phyloP scores from a whole-genome alignment of 2,797 vertebrate species.

The Cephalopachus bancanus region DNA sequence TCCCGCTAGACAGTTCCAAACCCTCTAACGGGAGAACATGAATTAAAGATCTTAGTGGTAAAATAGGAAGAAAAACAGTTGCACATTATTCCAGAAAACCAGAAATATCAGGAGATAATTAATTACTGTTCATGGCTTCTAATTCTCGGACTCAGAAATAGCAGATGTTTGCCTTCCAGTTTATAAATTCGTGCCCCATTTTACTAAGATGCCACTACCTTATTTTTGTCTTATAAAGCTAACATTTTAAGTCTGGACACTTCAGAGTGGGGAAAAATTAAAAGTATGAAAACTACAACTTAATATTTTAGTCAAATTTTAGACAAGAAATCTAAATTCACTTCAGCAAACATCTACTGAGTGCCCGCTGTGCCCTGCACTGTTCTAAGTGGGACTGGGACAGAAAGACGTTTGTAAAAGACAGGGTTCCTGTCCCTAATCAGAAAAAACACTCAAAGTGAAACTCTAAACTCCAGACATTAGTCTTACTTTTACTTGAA shows the following conservation, averaged over 20 bases:
- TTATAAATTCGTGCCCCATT: not conserved
- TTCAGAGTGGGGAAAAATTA: not conserved
- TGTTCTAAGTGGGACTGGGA: not conserved
- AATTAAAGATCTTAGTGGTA: not conserved
- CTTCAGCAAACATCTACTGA: not conserved
- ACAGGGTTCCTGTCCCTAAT: rapidly evolving
- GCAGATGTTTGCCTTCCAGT: not conserved
- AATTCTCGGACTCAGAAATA: not conserved
- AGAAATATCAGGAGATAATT: not conserved
- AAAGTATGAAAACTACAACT: not conserved
- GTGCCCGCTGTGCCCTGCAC: rapidly evolving
- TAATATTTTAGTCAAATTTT: not conserved
- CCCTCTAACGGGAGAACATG: rapidly evolving
- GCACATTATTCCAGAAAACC: not conserved
- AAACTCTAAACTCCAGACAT: not conserved
- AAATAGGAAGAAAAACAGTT: not conserved
- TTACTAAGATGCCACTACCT: not conserved
- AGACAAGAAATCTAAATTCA: not conserved
- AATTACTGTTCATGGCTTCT: not conserved
- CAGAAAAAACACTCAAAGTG: not conserved
- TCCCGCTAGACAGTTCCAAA: rapidly evolving
- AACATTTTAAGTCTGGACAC: not conserved
- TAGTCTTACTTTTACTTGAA: not conserved
- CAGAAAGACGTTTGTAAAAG: rapidly evolving
- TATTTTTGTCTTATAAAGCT: not conserved